Percentiles rank a stretch among this genome's conserved stretches.
Conservation (phyloP, 2,888 invertebrate genomes). For the Tinea semifulvella region DNA sequence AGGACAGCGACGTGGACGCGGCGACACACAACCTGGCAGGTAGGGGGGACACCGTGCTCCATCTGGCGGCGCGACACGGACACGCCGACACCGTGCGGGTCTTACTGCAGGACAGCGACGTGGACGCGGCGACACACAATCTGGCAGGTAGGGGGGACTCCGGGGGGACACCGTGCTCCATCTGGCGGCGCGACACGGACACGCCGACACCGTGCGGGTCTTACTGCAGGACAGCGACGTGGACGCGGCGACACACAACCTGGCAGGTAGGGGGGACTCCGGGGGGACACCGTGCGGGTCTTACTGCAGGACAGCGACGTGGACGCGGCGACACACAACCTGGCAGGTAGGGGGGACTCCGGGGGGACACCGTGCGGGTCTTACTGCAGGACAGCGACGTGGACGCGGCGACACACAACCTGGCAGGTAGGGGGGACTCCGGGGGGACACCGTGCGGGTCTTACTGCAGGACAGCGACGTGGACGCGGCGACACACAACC, state of each 20-base stretch:
- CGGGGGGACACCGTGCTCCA: constrained; percentile 82
- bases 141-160: constrained; percentile 79
- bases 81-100: constrained; percentile 76
- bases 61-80: constrained; percentile 80
- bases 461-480: constrained; percentile 82
- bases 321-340: constrained; percentile 83
- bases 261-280: constrained; percentile 81
- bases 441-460: constrained; percentile 73
- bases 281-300: constrained; percentile 77
- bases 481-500: constrained; percentile 83
- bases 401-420: constrained; percentile 83
- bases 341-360: constrained; percentile 79
- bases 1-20: constrained; percentile 83
- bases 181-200: constrained; percentile 80
- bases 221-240: constrained; percentile 81
- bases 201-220: constrained; percentile 73
- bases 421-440: constrained; percentile 83
- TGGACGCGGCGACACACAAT: constrained; percentile 86
- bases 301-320: constrained; percentile 80
- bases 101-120: constrained; percentile 77
- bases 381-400: constrained; percentile 81
- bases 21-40: constrained; percentile 83
- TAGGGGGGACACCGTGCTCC: constrained; percentile 82
- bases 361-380: constrained; percentile 74
- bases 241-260: constrained; percentile 83